Evolutionary conservation across 2,797 vertebrate species (phyloP), one percentile per base, ranked within the genome.

Genomic region (Rhabdophis nuchalis): DNA sequence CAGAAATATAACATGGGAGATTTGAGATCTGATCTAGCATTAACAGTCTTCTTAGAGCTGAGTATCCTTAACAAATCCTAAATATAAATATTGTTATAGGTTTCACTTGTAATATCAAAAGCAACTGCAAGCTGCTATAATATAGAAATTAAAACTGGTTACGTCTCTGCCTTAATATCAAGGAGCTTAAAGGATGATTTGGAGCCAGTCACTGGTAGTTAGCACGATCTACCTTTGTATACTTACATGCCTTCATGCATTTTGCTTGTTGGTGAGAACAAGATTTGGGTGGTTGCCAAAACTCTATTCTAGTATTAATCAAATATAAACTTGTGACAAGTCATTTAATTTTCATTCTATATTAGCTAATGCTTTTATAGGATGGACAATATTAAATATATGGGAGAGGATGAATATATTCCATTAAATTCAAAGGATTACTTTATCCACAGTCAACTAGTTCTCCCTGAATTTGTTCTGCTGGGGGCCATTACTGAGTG

Each of bases 401-500:
- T 4, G 1, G 0, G 1, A 94, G 90, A 54, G n/a, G 86, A 94
- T 91, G 54, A 11, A 92, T 90, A 89, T 60, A 58, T 77, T 90
- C 91, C 93, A 82, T 89, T 91, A 93, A 85, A 93, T 56, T 91
- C 91, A 29, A 0, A 86, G 32, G 87, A 54, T 91, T 1, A 1
- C 94, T 95, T 93, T 91, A 89, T 52, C 61, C 52, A 56, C 91
- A 68, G 87, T 46, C 61, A 88, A 27, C 86, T 96, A 32, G 46
- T 88, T 29, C 85, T 91, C 60, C 85, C 88, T 88, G 56, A 56
- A 87, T 93, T 92, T 89, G 64, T 64, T 32, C 23, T 72, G 90
- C 88, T 82, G 89, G 57, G 87, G 89, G 4, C 58, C 27, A 11
- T 60, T 85, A 23, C 50, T 41, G 85, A 32, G 4, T 46, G 46